Evolutionary conservation across 2,113 vertebrate species (phyloP), one percentile per base, ranked within the genome.

Genomic region (Fulmarus glacialis): DNA sequence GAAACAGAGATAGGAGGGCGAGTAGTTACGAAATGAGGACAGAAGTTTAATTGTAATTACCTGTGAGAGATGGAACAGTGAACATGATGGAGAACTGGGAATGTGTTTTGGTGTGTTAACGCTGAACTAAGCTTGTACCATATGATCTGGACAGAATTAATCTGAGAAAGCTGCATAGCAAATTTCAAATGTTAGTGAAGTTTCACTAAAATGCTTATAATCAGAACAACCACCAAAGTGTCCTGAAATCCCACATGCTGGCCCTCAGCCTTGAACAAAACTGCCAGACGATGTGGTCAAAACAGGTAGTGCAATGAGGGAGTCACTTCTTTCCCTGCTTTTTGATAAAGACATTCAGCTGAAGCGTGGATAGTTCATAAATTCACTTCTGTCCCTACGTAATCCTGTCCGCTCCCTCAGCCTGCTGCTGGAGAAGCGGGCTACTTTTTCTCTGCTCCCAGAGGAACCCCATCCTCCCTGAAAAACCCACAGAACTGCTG

Each of bases 381-480:
- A 47, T n/a, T 60, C 0, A 22, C 19, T 38, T 85, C 60, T 55
- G 26, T 32, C 63, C 34, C 18, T 5, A 0, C 1, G 2, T 17
- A 43, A 68, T 26, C 40, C 40, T 56, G 12, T 16, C n/a, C 0
- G 30, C 4, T 66, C 27, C 48, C 29, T 52, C 72, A 60, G 24
- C 2, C 4, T 60, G 21, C n/a, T 66, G 34, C 43, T 74, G 47
- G 30, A 29, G 24, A 55, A 83, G 18, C 1, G 1, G 8, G 6
- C 36, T 70, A 53, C 26, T 24, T 11, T 12, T 72, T 50, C 40
- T 32, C 63, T 78, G 27, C 42, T 78, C 13, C n/a, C 60, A 38
- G 71, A 50, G 29, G 11, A 73, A 52, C 9, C 4, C 32, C 36
- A 45, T 67, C 58, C 63, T 30, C 42, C 36, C 36, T 14, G 48